Evolutionary conservation across 1,140 invertebrate species (phyloP).

Genomic region (Eriosoma lanigerum): DNA sequence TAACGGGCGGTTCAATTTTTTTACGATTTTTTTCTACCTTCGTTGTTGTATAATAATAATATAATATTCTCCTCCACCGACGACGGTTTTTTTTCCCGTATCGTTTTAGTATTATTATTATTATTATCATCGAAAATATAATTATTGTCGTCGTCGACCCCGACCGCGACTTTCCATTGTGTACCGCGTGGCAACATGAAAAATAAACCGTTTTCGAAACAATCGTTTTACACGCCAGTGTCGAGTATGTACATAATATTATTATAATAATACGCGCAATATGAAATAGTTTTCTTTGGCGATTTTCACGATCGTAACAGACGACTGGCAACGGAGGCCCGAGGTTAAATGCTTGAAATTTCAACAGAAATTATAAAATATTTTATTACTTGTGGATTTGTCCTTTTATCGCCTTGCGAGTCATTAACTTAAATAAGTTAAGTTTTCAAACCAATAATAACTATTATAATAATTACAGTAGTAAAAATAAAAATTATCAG

Average conservation of each 20-base stretch:
- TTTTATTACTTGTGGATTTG: too few species aligned
- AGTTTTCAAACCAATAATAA: too few species aligned
- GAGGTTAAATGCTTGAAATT: too few species aligned
- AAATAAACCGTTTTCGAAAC: conserved; percentile 21
- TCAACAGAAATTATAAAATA: too few species aligned
- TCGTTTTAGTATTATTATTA: background rate
- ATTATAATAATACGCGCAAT: background rate
- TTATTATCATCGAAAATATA: background rate
- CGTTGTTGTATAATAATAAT: background rate
- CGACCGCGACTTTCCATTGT: conserved; percentile 27
- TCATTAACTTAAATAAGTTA: too few species aligned
- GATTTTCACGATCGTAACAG: too few species aligned
- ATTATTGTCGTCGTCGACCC: background rate
- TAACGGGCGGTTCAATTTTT: background rate
- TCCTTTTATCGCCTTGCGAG: too few species aligned
- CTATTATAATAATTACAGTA: too few species aligned
- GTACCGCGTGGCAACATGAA: background rate
- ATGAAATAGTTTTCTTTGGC: background rate
- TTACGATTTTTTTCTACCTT: background rate
- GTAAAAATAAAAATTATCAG: too few species aligned
- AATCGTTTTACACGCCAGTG: background rate
- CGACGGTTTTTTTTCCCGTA: background rate
- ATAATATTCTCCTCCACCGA: background rate
- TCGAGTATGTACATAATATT: background rate
- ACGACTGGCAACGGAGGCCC: too few species aligned